Percentiles rank a stretch among this genome's conserved stretches.
Conservation (phyloP, 2,888 invertebrate genomes). For the Carpatolechia fugitivella region DNA sequence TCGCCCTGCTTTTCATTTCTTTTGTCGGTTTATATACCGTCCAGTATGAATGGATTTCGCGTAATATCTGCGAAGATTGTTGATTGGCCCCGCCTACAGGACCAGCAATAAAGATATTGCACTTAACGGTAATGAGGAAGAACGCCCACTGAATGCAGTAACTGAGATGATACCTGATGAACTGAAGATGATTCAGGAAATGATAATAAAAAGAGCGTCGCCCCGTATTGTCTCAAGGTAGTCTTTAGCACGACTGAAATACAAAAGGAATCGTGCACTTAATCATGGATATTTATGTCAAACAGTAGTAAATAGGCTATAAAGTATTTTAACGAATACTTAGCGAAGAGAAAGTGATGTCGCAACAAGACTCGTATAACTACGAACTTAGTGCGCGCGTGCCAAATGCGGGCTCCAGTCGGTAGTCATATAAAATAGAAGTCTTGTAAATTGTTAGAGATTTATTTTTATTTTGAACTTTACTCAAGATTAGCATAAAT, state of each 20-base stretch:
- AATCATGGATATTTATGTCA: constrained; percentile 2
- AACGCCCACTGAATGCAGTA: constrained; percentile 49
- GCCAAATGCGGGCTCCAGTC: constrained; percentile 34
- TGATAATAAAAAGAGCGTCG: constrained; percentile 22
- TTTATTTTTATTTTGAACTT: no score
- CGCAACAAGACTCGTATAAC: constrained; percentile 44
- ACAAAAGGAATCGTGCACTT: constrained; percentile 7
- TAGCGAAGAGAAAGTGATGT: constrained; percentile 67
- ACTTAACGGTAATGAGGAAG: constrained; percentile 63
- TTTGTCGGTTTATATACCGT: background rate
- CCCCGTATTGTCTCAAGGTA: constrained; percentile 12
- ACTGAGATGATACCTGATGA: constrained; percentile 32
- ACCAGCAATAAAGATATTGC: constrained; percentile 25
- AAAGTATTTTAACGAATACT: constrained; percentile 37
- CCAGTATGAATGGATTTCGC: background rate
- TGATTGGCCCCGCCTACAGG: constrained; percentile 4
- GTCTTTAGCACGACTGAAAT: background rate
- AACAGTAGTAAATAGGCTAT: constrained; percentile 8
- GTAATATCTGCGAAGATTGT: background rate
- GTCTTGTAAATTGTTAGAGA: background rate
- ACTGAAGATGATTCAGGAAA: constrained; percentile 45
- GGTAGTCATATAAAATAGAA: constrained; percentile 30
- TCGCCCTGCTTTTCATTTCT: background rate
- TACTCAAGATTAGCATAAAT: no score
- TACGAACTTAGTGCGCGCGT: constrained; percentile 27